A percentile compares a stretch with the other conserved stretches of the same genome.
Conservation (phyloP, 1,140 invertebrate genomes). For the Helicoverpa armigera region DNA sequence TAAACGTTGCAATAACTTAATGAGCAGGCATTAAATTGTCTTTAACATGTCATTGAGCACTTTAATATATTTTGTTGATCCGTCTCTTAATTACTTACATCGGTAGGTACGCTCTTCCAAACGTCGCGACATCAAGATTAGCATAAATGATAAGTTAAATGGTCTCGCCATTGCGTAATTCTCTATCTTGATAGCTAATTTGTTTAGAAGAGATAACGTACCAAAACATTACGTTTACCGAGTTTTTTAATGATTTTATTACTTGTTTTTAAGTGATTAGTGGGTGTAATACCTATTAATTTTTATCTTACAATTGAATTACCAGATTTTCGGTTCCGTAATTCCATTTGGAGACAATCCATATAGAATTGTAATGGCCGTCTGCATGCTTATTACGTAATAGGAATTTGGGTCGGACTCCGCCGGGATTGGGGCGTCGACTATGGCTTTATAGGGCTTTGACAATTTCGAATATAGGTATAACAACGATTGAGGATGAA, state of each 20-base stretch:
- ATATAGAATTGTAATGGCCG: background rate
- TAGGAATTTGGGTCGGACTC: conserved; percentile 37
- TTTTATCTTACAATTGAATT: conserved; percentile 1
- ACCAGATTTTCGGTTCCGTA: conserved; percentile 5
- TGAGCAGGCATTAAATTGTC: no score
- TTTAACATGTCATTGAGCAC: no score
- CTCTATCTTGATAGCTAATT: conserved; percentile 4
- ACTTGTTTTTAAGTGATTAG: background rate
- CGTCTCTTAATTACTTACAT: no score
- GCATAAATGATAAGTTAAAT: background rate
- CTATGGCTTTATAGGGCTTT: conserved; percentile 23
- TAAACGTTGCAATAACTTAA: no score
- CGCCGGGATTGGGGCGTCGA: conserved; percentile 25
- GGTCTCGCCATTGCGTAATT: background rate
- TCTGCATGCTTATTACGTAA: conserved; percentile 36
- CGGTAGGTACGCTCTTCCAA: background rate
- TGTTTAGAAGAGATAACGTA: conserved; percentile 21
- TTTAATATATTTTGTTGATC: no score
- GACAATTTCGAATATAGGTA: conserved; percentile 14
- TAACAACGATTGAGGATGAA: background rate
- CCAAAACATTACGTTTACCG: background rate
- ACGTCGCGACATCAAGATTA: background rate
- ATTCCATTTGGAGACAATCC: conserved; percentile 5
- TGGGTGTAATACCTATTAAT: background rate
- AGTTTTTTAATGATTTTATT: background rate